Percentiles rank a stretch among this genome's conserved stretches.
Conservation (phyloP, 2,888 invertebrate species). For the Tetragonisca angustula region DNA sequence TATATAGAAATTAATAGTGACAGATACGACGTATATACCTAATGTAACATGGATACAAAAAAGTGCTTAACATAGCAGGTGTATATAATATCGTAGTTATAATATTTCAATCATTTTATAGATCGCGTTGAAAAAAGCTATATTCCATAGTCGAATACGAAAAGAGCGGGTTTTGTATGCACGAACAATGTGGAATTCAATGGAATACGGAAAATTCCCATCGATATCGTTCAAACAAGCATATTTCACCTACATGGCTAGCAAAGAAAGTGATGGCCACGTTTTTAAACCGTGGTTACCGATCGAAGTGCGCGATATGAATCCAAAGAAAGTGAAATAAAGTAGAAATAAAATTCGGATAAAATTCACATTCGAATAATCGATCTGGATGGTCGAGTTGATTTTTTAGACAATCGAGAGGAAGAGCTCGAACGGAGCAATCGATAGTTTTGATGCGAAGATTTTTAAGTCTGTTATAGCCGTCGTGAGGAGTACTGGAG, state of each 20-base stretch:
- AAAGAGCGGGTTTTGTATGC: conserved; percentile 72
- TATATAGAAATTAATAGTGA: too few species aligned
- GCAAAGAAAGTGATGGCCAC: conserved; percentile 76
- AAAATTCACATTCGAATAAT: conserved; percentile 13
- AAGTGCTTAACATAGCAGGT: background rate
- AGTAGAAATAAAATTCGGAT: background rate
- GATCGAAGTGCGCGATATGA: conserved; percentile 30
- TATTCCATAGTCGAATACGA: conserved; percentile 72
- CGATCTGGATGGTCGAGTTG: conserved; percentile 8
- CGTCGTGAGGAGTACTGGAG: conserved; percentile 5
- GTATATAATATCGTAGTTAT: background rate
- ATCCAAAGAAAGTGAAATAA: background rate
- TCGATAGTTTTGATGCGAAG: conserved; percentile 45
- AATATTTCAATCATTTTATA: conserved; percentile 51
- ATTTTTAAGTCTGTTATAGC: conserved; percentile 46
- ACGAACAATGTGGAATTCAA: conserved; percentile 74
- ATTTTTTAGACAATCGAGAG: conserved; percentile 37
- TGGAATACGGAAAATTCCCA: conserved; percentile 78
- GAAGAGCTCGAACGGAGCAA: conserved; percentile 43
- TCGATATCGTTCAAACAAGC: conserved; percentile 75
- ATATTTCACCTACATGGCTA: conserved; percentile 78
- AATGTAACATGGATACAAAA: background rate
- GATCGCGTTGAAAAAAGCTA: conserved; percentile 69
- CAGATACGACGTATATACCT: too few species aligned
- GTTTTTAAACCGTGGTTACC: conserved; percentile 72